Conservation (phyloP, 2,888 invertebrate species). For the Alloscopus bannaensis region DNA sequence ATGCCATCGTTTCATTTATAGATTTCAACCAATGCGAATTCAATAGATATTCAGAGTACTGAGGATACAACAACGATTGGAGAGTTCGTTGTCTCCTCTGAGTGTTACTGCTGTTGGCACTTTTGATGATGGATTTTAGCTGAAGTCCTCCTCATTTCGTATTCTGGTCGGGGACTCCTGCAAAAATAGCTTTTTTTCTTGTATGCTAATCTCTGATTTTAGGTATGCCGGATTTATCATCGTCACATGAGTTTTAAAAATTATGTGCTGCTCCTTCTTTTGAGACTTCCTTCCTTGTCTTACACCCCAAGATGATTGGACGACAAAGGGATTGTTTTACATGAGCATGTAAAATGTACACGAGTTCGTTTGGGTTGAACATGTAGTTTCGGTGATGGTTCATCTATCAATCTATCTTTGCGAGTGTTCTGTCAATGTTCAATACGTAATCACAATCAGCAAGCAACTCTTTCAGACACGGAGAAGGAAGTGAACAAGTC, state of each 20-base stretch:
- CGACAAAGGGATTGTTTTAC: constrained; percentile 6
- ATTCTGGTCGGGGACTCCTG: constrained; percentile 42
- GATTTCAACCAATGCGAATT: constrained; percentile 20
- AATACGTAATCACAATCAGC: neutral
- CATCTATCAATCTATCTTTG: constrained; percentile 29
- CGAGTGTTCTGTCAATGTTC: constrained; percentile 3
- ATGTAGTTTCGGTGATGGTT: constrained; percentile 30
- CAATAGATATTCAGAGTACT: constrained; percentile 1
- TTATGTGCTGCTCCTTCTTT: too few species aligned
- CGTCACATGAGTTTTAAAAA: too few species aligned
- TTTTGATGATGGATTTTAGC: constrained; percentile 27
- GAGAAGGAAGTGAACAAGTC: neutral
- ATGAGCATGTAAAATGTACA: constrained; percentile 13
- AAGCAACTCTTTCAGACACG: constrained; percentile 4
- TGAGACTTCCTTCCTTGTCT: neutral
- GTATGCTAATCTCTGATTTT: too few species aligned
- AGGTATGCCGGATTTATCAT: too few species aligned
- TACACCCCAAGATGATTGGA: neutral
- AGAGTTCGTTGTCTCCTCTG: constrained; percentile 46
- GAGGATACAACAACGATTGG: neutral
- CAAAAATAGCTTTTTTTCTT: constrained; percentile 41
- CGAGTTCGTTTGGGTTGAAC: neutral
- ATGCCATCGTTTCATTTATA: constrained; percentile 28
- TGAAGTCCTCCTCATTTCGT: constrained; percentile 46
- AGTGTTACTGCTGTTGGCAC: constrained; percentile 28